phyloP scores from a whole-genome alignment of 2,797 vertebrate genomes.

The Chiloscyllium punctatum region DNA sequence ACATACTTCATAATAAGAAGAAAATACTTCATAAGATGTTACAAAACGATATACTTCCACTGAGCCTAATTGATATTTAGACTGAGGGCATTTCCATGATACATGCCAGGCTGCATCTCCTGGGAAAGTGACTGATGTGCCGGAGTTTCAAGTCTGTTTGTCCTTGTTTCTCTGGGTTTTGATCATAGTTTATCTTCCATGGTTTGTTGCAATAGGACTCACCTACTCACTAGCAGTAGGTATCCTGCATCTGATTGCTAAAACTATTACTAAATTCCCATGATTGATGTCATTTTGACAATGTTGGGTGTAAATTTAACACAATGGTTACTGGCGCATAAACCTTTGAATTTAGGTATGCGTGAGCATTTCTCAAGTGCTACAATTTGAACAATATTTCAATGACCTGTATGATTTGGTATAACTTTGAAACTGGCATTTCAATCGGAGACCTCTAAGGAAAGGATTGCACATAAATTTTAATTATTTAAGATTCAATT shows the following conservation, averaged over 20 bases:
- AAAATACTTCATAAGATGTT: neutral
- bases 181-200: neutral
- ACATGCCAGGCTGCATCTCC: neutral
- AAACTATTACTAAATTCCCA: neutral
- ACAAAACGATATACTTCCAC: neutral
- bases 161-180: neutral
- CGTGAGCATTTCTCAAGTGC: neutral
- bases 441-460: neutral
- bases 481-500: neutral
- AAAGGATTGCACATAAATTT: neutral
- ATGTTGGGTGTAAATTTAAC: neutral
- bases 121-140: neutral
- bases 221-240: too few species aligned
- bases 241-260: neutral
- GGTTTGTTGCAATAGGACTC: neutral
- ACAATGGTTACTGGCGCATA: neutral
- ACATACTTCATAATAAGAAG: neutral
- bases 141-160: neutral
- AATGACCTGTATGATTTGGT: neutral
- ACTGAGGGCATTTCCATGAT: neutral
- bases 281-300: neutral
- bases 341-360: neutral
- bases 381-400: neutral
- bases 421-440: neutral
- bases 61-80: neutral